Evolutionary conservation across 2,113 vertebrate genomes (phyloP), one percentile per base, ranked within the genome.

Genomic region (Corvus cornix): DNA sequence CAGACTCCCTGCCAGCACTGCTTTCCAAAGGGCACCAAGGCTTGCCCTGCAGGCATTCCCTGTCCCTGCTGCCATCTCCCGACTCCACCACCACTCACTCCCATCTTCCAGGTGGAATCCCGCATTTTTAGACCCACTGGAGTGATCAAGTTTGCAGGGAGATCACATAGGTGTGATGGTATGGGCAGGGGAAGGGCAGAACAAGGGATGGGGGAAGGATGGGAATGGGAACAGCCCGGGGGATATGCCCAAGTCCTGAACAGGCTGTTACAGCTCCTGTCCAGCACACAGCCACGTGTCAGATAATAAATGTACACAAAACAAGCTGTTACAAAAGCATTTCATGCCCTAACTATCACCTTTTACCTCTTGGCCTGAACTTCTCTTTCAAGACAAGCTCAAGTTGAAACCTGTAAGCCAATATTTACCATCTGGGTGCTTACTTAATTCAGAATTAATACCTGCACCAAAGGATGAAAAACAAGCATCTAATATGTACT

Each of bases 51-150:
- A 58, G 52, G 33, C 44, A 16, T 13, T 11, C 44, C 55, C 49
- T 16, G 21, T 27, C 23, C 28, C n/a, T 0, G 0, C 2, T 72
- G 43, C n/a, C 58, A 10, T 4, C 15, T 62, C n/a, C 46, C 12
- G 22, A 3, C 27, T 60, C 52, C 46, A 58, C 3, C 3, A 1
- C 6, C 7, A 0, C 48, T 49, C 43, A 2, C 9, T 51, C 49
- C 44, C 21, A 18, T 2, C n/a, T 16, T n/a, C 56, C 75, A 53
- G 31, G 49, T 1, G 4, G 14, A 78, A 6, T 43, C 52, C 49
- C 72, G 35, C 13, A 1, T 52, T 62, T 39, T 48, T 0, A 4
- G 23, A 20, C 27, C 39, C 15, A 1, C n/a, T 28, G 37, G n/a
- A 70, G 56, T 0, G 48, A 37, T 43, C 7, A 56, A 13, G 22